Evolutionary conservation across 2,888 invertebrate genomes (phyloP).

Genomic region (Notodonta ziczac): DNA sequence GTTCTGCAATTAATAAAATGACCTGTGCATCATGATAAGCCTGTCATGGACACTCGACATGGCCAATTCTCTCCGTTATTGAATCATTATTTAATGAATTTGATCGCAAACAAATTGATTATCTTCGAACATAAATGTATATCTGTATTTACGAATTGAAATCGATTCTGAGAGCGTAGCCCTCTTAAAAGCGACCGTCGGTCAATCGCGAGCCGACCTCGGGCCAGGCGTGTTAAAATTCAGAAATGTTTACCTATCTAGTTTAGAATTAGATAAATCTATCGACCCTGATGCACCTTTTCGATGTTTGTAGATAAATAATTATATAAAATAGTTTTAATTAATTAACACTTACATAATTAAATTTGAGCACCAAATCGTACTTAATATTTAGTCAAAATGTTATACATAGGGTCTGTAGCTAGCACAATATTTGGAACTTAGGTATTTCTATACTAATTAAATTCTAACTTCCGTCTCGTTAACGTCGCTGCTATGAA

Average conservation of each 20-base stretch:
- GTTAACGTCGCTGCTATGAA: constrained; percentile 55
- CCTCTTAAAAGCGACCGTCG: constrained; percentile 14
- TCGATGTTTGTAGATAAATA: constrained; percentile 77
- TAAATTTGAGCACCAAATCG: constrained; percentile 84
- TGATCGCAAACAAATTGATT: constrained; percentile 8
- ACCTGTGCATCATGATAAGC: background rate
- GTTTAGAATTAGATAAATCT: constrained; percentile 60
- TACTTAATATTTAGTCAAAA: constrained; percentile 84
- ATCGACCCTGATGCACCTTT: constrained; percentile 65
- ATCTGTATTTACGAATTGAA: constrained; percentile 1
- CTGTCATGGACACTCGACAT: constrained; percentile 7
- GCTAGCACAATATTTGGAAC: constrained; percentile 65
- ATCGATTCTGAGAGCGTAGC: constrained; percentile 5
- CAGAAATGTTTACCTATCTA: constrained; percentile 48
- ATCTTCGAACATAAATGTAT: constrained; percentile 2
- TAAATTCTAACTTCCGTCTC: constrained; percentile 62
- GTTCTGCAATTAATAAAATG: constrained; percentile 1
- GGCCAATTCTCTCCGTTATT: constrained; percentile 1
- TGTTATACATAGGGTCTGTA: constrained; percentile 65
- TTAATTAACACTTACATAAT: constrained; percentile 79
- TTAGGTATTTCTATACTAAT: constrained; percentile 59
- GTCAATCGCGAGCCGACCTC: constrained; percentile 30
- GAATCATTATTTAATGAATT: constrained; percentile 7
- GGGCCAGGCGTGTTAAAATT: constrained; percentile 43
- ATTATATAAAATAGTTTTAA: constrained; percentile 74